These are phyloP conservation scores for Vespertilio murinus DNA, from an alignment of 2,797 vertebrate genomes.

Conservation along the genomic window DNA sequence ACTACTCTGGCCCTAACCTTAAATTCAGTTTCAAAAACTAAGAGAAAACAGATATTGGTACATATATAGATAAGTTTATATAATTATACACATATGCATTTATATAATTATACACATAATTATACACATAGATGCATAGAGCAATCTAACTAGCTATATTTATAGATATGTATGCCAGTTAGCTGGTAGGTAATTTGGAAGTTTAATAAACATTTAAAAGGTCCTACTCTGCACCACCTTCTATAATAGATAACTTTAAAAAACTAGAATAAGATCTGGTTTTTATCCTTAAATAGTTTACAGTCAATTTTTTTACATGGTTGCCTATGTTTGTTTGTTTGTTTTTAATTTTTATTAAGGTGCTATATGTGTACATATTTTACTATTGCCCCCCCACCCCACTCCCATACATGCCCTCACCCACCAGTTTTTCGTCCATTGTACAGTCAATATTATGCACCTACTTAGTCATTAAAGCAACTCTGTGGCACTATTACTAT, in stretches of 20 bases:
- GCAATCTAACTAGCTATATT: neutral
- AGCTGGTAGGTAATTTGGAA: neutral
- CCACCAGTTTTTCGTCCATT: too few relatives aligned
- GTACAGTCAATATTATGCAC: neutral
- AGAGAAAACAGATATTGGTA: neutral
- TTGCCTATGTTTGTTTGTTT: too few relatives aligned
- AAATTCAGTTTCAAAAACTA: conserved; percentile 26
- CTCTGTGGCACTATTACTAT: neutral
- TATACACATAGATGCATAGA: neutral
- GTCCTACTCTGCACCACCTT: neutral
- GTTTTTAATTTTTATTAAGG: too few relatives aligned
- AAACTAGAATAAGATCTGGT: conserved; percentile 9
- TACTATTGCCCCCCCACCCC: too few relatives aligned
- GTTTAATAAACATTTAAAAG: conserved; percentile 13
- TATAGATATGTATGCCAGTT: neutral
- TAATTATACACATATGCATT: neutral
- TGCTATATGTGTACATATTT: too few relatives aligned
- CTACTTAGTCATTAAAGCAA: conserved; percentile 8
- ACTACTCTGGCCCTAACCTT: neutral
- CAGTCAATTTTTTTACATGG: neutral
- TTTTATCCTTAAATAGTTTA: neutral
- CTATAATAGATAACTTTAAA: neutral
- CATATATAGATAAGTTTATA: neutral
- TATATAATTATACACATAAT: too few relatives aligned
- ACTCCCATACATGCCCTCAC: too few relatives aligned